Conservation (phyloP, 2,888 invertebrate genomes). For the Uropetala carovei region DNA sequence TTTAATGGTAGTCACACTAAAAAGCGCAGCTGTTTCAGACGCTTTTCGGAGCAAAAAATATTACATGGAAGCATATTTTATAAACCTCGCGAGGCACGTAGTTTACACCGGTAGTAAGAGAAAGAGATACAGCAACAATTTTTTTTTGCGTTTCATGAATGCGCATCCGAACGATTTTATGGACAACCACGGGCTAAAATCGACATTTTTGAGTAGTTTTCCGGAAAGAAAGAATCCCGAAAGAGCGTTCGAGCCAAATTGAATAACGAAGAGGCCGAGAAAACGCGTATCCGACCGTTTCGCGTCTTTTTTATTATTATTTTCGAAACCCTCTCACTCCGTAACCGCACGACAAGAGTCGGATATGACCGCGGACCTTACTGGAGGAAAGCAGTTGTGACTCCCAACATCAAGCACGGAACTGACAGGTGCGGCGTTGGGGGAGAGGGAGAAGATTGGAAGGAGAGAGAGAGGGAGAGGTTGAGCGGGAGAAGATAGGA, state of each 20-base stretch:
- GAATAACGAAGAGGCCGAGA: background rate
- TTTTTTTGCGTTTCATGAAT: background rate
- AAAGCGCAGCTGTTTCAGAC: background rate
- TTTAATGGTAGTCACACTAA: background rate
- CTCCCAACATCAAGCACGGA: conserved; percentile 36
- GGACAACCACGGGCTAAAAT: background rate
- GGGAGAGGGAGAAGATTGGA: conserved; percentile 2
- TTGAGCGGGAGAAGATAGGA: background rate
- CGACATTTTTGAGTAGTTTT: background rate
- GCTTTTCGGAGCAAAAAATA: background rate
- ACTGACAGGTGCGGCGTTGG: conserved; percentile 52
- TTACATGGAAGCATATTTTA: background rate
- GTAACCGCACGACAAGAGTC: conserved; percentile 21
- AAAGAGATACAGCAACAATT: background rate
- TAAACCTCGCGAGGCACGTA: background rate
- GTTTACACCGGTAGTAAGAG: background rate
- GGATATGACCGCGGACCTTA: conserved; percentile 43
- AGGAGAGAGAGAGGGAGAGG: background rate
- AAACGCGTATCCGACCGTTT: background rate
- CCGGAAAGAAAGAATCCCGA: background rate
- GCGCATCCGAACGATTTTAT: background rate
- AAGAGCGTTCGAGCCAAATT: background rate
- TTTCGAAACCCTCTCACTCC: background rate
- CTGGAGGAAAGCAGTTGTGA: conserved; percentile 49
- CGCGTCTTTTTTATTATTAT: background rate